phyloP scores from a whole-genome alignment of 2,888 invertebrate species.

The Apoderus coryli region DNA sequence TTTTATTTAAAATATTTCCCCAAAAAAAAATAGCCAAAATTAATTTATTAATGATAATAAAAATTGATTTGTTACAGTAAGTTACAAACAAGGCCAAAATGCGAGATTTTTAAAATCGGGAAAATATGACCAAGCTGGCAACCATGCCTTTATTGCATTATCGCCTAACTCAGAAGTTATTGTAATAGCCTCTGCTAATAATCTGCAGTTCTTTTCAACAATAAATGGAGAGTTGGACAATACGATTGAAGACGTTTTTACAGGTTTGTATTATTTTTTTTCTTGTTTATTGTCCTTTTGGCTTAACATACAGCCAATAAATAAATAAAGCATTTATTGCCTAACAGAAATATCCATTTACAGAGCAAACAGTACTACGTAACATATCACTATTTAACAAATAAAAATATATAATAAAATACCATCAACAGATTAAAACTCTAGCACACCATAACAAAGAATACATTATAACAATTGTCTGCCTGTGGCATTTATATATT shows the following conservation, averaged over 20 bases:
- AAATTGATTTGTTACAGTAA: conserved; percentile 43
- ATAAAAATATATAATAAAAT: too few relatives aligned
- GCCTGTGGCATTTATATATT: too few relatives aligned
- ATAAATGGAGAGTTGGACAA: conserved; percentile 48
- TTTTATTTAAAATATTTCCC: background rate
- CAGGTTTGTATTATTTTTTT: conserved; percentile 32
- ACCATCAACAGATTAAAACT: too few relatives aligned
- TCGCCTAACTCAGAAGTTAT: conserved; percentile 70
- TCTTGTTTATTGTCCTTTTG: conserved; percentile 3
- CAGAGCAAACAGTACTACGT: too few relatives aligned
- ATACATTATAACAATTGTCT: too few relatives aligned
- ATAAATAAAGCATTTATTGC: too few relatives aligned
- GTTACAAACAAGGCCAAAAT: conserved; percentile 64
- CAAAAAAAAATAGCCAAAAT: conserved; percentile 2
- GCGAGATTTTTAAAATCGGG: conserved; percentile 57
- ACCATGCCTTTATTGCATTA: conserved; percentile 48
- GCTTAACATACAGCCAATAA: too few relatives aligned
- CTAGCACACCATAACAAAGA: too few relatives aligned
- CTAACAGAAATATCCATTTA: too few relatives aligned
- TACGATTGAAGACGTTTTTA: conserved; percentile 49
- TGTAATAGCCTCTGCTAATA: conserved; percentile 49
- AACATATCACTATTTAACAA: too few relatives aligned
- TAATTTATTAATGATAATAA: conserved; percentile 5
- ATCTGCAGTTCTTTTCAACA: conserved; percentile 56
- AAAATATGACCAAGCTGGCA: conserved; percentile 40